Evolutionary conservation across 2,113 vertebrate species (phyloP).

Genomic region (Xiphophorus hellerii): DNA sequence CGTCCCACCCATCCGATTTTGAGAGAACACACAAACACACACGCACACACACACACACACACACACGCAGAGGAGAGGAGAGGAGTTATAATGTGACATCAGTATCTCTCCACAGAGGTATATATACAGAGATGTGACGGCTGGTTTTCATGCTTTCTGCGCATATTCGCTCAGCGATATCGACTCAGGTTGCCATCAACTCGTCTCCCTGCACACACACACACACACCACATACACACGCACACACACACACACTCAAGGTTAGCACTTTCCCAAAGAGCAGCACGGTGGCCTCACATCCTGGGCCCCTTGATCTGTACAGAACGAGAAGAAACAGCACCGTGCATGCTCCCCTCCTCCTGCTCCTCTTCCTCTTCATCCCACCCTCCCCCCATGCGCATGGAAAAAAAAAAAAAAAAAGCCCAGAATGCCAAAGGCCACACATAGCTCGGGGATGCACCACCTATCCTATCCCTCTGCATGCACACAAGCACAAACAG

Average conservation of each 20-base stretch:
- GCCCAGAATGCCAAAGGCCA: slow-evolving; percentile 30
- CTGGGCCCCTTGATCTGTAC: not conserved
- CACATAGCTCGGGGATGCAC: slow-evolving; percentile 1
- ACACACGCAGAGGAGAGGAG: slow-evolving; percentile 8
- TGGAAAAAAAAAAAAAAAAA: slow-evolving; percentile 13
- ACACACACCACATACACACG: slow-evolving; percentile 62
- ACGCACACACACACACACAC: not conserved
- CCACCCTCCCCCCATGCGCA: not conserved
- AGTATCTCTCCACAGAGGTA: slow-evolving; percentile 63
- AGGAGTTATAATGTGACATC: slow-evolving; percentile 70
- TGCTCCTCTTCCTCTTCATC: slow-evolving; percentile 7
- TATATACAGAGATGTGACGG: slow-evolving; percentile 69
- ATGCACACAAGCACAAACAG: slow-evolving; percentile 48
- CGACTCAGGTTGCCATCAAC: slow-evolving; percentile 55
- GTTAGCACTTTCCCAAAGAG: slow-evolving; percentile 61
- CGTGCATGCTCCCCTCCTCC: slow-evolving; percentile 21
- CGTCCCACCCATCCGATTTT: slow-evolving; percentile 62
- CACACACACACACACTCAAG: slow-evolving; percentile 69
- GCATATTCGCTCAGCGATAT: slow-evolving; percentile 67
- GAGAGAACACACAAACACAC: slow-evolving; percentile 8
- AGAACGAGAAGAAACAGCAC: slow-evolving; percentile 23
- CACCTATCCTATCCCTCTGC: slow-evolving; percentile 15
- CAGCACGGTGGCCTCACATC: slow-evolving; percentile 8
- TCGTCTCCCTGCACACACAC: slow-evolving; percentile 44
- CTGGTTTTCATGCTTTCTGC: slow-evolving; percentile 66